Base-by-base conservation (phyloP, 2,797 vertebrate genomes). In the Sebastes trivittatus region DNA sequence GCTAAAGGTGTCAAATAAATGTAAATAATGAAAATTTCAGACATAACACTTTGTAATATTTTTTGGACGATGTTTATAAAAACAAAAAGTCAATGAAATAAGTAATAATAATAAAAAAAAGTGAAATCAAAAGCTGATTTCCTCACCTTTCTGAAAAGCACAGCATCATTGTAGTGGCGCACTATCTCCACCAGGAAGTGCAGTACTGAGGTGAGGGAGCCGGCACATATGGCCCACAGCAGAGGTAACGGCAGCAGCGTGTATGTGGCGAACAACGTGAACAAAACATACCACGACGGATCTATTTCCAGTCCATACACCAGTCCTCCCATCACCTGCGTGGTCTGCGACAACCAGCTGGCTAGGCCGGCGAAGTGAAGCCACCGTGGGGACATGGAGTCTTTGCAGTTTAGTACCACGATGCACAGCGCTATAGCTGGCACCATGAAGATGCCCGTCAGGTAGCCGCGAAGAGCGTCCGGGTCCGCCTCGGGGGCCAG, bases 201-300 rank as follows among this genome's bases (percentile, higher is more conserved):
- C 64, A 95, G 89, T 2, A 82, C 63, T 14, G 96, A 94, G 69
- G 96, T 96, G 32, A 96, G 36, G 38, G 89, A 88, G 23, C 96
- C 96, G 1, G 95, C 94, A 36, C 92, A 94, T 56, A 96, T 95
- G 88, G 96, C 95, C 96, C 95, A 96, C 55, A 95, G 87, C 77
- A 96, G 93, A 20, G 95, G 95, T 68, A 96, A 82, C 1, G 96
- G 96, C 75, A 96, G 90, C 83, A 96, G 90, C 1, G 95, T 96
- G 87, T 96, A 96, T 4, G 96, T 96, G 88, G 94, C 92, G 38
- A 96, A 96, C 84, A 96, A 62, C 4, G 91, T 94, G 90, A 96
- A 96, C 69, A 96, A 84, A 80, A 96, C 91, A 23, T 96, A 96
- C 96, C 96, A 96, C 1, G 95, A 94, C 2, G 93, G 94, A 87